Percentiles rank a stretch among this genome's conserved stretches.
Conservation (phyloP, 2,113 vertebrate genomes). For the mouse (Mus musculus) region DNA sequence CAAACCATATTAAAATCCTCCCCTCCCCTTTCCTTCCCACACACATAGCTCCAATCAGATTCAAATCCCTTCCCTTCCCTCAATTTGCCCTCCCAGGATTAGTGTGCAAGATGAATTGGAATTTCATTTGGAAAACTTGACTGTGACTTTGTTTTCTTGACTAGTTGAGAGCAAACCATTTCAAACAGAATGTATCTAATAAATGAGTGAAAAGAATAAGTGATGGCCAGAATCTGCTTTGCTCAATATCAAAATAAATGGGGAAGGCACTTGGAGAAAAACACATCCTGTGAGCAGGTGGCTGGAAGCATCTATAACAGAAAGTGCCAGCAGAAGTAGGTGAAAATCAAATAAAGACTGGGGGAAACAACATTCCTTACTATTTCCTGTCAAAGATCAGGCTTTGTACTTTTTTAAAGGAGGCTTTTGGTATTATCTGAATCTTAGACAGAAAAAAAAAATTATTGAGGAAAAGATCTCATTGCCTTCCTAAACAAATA, state of each 20-base stretch:
- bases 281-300: constrained; percentile 69
- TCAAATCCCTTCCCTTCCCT: background rate
- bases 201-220: constrained; percentile 35
- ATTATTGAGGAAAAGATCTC: background rate
- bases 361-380: background rate
- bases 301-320: constrained; percentile 59
- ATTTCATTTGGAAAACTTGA: constrained; percentile 5
- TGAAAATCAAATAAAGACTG: constrained; percentile 59
- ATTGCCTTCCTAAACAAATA: background rate
- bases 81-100: background rate
- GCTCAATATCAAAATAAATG: constrained; percentile 69
- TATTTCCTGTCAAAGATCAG: constrained; percentile 60
- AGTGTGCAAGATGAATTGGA: background rate
- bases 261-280: constrained; percentile 56
- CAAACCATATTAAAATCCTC: background rate
- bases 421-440: constrained; percentile 1
- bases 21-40: background rate
- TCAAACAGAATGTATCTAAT: constrained; percentile 53
- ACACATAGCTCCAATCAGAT: background rate
- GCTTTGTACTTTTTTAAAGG: background rate
- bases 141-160: constrained; percentile 40
- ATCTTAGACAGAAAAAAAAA: background rate
- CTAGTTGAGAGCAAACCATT: constrained; percentile 48
- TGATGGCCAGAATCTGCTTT: constrained; percentile 63
- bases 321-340: constrained; percentile 61